These are phyloP conservation scores for Dendrocincla tyrannina DNA, from an alignment of 2,797 vertebrate species.

Conservation along the genomic window DNA sequence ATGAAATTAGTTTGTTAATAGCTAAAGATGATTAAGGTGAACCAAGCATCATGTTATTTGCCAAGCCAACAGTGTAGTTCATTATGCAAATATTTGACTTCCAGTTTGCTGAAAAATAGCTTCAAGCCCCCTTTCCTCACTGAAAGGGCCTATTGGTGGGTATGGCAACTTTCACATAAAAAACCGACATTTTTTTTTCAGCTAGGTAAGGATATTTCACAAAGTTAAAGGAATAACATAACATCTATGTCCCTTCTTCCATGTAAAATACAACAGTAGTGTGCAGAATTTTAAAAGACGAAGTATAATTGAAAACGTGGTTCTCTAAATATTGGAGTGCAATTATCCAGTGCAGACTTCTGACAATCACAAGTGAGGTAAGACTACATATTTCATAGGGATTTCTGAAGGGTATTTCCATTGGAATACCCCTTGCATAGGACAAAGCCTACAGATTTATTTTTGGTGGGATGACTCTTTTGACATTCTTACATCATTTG, in stretches of 20 bases:
- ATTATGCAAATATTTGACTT: background rate
- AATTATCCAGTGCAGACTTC: background rate
- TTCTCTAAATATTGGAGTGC: background rate
- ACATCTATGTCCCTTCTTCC: background rate
- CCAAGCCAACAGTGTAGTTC: background rate
- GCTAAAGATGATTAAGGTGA: background rate
- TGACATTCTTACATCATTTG: background rate
- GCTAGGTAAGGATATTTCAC: background rate
- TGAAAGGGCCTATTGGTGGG: background rate
- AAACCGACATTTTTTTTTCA: background rate
- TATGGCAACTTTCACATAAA: background rate
- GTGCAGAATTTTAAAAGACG: background rate
- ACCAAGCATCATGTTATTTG: background rate
- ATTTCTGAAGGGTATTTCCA: background rate
- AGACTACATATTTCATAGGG: background rate
- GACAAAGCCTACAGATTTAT: background rate
- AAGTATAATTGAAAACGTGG: background rate
- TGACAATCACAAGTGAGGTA: background rate
- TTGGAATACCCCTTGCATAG: fast-evolving
- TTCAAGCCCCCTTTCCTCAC: background rate
- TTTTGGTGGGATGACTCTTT: background rate
- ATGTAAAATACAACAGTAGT: background rate
- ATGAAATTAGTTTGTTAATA: background rate
- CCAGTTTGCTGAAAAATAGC: background rate
- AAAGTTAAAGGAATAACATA: background rate